These are phyloP conservation scores for Papilio aristodemus DNA, from an alignment of 1,140 invertebrate genomes.

Conservation along the genomic window DNA sequence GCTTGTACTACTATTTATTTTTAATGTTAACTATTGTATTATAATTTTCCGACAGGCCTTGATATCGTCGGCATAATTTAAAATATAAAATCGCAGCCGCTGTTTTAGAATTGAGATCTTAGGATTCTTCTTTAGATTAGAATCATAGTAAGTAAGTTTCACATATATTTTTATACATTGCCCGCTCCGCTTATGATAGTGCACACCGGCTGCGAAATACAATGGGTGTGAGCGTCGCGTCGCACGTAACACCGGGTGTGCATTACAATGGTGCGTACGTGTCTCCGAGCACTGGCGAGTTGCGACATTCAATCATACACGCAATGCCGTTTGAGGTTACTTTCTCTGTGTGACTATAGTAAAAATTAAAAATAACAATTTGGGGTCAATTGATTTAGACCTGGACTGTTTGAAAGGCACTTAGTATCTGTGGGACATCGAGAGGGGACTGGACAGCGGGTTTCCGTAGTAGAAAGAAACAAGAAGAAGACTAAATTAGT, in stretches of 20 bases:
- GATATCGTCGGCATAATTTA: too few relatives aligned
- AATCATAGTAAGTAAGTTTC: not conserved
- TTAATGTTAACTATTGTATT: too few relatives aligned
- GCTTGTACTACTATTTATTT: too few relatives aligned
- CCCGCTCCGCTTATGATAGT: conserved; percentile 41
- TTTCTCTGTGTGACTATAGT: too few relatives aligned
- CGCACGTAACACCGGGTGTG: conserved; percentile 46
- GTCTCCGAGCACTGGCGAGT: conserved; percentile 10
- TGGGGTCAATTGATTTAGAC: too few relatives aligned
- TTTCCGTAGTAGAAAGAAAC: not conserved
- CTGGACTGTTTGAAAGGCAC: too few relatives aligned
- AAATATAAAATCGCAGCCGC: too few relatives aligned
- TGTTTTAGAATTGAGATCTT: not conserved
- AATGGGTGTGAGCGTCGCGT: conserved; percentile 43
- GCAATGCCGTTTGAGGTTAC: not conserved
- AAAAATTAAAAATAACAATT: too few relatives aligned
- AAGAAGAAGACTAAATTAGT: not conserved
- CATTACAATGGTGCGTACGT: conserved; percentile 40
- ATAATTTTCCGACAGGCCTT: too few relatives aligned
- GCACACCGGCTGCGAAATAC: conserved; percentile 18
- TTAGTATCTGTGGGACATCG: too few relatives aligned
- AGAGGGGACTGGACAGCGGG: not conserved
- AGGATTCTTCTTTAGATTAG: not conserved
- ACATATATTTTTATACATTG: not conserved
- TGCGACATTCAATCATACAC: not conserved